Percentiles rank a stretch among this genome's conserved stretches.
phyloP scores from a whole-genome alignment of 2,888 invertebrate genomes.

The Halocaridina rubra region DNA sequence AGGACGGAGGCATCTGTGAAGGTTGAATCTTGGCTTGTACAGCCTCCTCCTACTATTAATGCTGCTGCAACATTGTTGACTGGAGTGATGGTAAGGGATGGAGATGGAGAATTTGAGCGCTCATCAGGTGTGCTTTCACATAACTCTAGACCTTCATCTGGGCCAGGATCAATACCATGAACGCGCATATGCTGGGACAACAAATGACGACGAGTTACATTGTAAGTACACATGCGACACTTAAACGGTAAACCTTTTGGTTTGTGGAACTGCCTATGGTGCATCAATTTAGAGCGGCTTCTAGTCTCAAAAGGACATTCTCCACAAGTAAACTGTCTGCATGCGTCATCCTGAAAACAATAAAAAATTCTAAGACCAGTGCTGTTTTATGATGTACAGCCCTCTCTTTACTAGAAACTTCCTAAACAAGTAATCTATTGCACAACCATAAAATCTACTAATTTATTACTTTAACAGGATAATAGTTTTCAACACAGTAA shows the following conservation, averaged over 20 bases:
- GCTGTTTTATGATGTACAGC: no score
- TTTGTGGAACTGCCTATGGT: constrained; percentile 87
- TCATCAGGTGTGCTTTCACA: constrained; percentile 27
- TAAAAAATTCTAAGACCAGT: neutral
- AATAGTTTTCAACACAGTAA: no score
- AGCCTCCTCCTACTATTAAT: no score
- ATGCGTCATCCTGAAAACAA: constrained; percentile 38
- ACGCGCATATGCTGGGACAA: constrained; percentile 86
- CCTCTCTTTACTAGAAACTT: no score
- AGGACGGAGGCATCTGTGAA: constrained; percentile 38
- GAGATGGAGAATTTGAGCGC: constrained; percentile 59
- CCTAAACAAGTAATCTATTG: no score
- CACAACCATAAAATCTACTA: neutral
- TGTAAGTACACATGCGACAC: constrained; percentile 84
- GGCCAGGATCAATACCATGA: constrained; percentile 73
- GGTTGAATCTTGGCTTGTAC: constrained; percentile 41
- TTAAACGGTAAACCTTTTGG: constrained; percentile 81
- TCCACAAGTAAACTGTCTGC: constrained; percentile 81
- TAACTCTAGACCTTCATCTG: constrained; percentile 23
- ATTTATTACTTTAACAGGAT: neutral
- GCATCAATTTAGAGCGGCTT: constrained; percentile 86
- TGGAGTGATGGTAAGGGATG: constrained; percentile 63
- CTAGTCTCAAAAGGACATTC: constrained; percentile 88
- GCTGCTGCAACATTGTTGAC: constrained; percentile 45
- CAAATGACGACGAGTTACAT: constrained; percentile 81